Evolutionary conservation across 92 coral and sea anemone genomes (phyloP).

Genomic region (Plumapathes pennacea): DNA sequence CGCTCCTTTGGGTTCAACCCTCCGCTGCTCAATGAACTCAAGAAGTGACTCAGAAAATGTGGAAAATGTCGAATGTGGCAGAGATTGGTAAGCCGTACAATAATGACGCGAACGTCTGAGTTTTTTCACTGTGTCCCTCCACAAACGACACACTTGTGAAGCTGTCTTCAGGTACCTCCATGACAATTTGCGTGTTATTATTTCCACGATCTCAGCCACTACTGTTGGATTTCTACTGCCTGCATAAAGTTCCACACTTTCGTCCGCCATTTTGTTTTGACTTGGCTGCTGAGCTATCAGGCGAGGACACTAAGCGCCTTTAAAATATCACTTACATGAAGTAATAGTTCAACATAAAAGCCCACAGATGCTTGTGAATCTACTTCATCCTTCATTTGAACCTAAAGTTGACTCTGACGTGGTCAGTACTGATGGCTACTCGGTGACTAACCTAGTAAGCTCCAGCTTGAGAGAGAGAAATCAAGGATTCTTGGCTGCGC

Average conservation of each 20-base stretch:
- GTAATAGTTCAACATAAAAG: neutral
- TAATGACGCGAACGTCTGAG: conserved; percentile 55
- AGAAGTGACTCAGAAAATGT: conserved; percentile 13
- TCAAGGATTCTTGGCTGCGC: conserved; percentile 85
- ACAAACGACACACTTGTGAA: conserved; percentile 62
- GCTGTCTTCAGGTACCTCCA: conserved; percentile 60
- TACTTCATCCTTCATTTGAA: conserved; percentile 69
- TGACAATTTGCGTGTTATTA: conserved; percentile 51
- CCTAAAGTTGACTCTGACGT: conserved; percentile 69
- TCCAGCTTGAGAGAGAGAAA: conserved; percentile 52
- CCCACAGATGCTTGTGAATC: conserved; percentile 61
- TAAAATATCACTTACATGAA: conserved; percentile 7
- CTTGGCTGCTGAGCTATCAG: neutral
- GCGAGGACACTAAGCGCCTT: neutral
- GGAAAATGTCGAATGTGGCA: conserved; percentile 4
- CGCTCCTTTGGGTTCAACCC: conserved; percentile 36
- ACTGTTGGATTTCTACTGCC: neutral
- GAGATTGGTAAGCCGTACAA: conserved; percentile 28
- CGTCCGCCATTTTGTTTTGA: conserved; percentile 15
- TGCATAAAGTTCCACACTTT: neutral
- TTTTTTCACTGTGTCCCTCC: conserved; percentile 59
- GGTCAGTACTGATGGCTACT: conserved; percentile 85
- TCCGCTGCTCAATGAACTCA: conserved; percentile 18
- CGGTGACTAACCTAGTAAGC: conserved; percentile 68
- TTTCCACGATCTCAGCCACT: conserved; percentile 64